phyloP scores from a whole-genome alignment of 2,797 vertebrate genomes.

The Somateria mollissima region DNA sequence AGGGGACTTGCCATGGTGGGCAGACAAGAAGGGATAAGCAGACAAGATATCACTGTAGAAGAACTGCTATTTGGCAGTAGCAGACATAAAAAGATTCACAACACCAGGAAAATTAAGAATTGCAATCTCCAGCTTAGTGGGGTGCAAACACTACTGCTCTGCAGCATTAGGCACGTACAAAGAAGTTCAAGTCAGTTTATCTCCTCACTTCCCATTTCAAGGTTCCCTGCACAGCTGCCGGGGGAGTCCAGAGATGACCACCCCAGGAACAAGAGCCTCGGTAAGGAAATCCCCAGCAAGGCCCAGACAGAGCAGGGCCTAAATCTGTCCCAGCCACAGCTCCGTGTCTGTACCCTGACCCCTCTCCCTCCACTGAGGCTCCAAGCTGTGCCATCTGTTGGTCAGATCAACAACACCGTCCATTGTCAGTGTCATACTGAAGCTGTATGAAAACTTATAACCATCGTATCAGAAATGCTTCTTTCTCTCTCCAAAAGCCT shows the following conservation, averaged over 20 bases:
- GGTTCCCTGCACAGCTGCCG: background rate
- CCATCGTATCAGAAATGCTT: background rate
- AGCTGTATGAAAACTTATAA: background rate
- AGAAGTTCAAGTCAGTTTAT: background rate
- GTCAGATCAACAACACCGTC: background rate
- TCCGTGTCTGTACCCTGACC: background rate
- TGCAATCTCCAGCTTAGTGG: background rate
- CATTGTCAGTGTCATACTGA: background rate
- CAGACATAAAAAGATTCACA: background rate
- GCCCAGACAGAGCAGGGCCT: background rate
- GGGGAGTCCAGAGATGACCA: background rate
- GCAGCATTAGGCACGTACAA: background rate
- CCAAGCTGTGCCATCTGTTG: background rate
- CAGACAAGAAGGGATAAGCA: background rate
- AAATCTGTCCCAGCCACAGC: background rate
- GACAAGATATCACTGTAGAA: background rate
- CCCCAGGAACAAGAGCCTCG: background rate
- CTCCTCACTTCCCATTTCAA: background rate
- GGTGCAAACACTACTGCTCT: background rate
- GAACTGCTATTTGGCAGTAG: background rate
- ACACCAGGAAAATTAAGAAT: background rate
- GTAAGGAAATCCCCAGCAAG: background rate
- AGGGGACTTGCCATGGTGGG: background rate
- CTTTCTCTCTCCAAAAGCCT: background rate
- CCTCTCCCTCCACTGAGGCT: background rate